phyloP scores from a whole-genome alignment of 2,797 vertebrate genomes.

The Sylvilagus floridanus region DNA sequence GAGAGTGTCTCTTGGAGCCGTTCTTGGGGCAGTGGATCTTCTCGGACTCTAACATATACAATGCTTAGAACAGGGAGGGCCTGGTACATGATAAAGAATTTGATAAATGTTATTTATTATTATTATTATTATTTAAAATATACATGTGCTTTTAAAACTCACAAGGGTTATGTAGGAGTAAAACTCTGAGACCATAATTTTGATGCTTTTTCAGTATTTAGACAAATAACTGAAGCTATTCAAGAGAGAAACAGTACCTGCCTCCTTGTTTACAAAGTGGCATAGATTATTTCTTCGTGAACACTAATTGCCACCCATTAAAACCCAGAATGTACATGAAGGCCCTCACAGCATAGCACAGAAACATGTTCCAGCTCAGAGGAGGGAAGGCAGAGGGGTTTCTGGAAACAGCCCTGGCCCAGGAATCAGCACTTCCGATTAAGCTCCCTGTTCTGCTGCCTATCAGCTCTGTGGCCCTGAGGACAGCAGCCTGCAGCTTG shows the following conservation, averaged over 20 bases:
- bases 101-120: conserved; percentile 49
- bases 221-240: not conserved
- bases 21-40: no score
- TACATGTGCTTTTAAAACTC: not conserved
- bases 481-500: not conserved
- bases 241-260: not conserved
- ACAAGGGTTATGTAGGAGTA: not conserved
- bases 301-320: not conserved
- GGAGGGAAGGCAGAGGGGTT: not conserved
- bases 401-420: not conserved
- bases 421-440: not conserved
- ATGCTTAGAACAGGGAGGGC: not conserved
- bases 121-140: conserved; percentile 52
- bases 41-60: not conserved
- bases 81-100: conserved; percentile 3
- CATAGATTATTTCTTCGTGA: conserved; percentile 3
- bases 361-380: not conserved
- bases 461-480: not conserved
- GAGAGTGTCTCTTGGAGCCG: no score
- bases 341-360: not conserved
- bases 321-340: not conserved
- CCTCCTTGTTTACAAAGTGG: not conserved
- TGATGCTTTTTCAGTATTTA: conserved; percentile 32
- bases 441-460: not conserved
- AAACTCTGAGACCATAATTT: not conserved